phyloP scores from a whole-genome alignment of 2,888 invertebrate genomes.

The Orchesella flavescens region DNA sequence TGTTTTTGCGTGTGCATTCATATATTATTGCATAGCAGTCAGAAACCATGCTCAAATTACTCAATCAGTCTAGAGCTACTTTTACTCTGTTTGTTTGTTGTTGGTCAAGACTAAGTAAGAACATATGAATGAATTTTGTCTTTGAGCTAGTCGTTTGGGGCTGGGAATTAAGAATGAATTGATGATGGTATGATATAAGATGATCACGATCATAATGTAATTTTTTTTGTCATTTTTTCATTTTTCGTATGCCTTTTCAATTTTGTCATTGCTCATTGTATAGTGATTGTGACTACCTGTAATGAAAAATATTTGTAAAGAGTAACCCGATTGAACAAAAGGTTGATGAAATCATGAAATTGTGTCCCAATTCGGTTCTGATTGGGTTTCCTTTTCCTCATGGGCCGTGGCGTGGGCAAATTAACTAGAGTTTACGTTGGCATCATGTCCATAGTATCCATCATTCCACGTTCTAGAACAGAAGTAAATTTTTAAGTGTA shows the following conservation, averaged over 20 bases:
- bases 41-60: slow-evolving; percentile 29
- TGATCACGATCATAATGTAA: too few relatives aligned
- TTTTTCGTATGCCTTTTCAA: too few relatives aligned
- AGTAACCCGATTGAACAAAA: too few relatives aligned
- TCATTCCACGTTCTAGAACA: slow-evolving; percentile 71
- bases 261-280: too few relatives aligned
- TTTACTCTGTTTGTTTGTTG: slow-evolving; percentile 34
- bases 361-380: too few relatives aligned
- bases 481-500: not conserved
- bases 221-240: too few relatives aligned
- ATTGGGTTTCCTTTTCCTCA: too few relatives aligned
- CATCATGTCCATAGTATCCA: slow-evolving; percentile 71
- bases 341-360: too few relatives aligned
- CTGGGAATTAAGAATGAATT: not conserved
- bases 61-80: slow-evolving; percentile 41
- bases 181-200: slow-evolving; percentile 7
- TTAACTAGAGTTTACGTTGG: slow-evolving; percentile 25
- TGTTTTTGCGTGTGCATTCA: slow-evolving; percentile 14
- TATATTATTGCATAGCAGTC: slow-evolving; percentile 5
- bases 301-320: too few relatives aligned
- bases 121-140: slow-evolving; percentile 2
- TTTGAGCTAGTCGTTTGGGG: not conserved
- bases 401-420: too few relatives aligned
- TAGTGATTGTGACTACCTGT: too few relatives aligned
- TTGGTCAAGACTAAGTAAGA: slow-evolving; percentile 57